These are phyloP conservation scores for Columba guinea DNA, from an alignment of 2,797 vertebrate species.

Conservation along the genomic window DNA sequence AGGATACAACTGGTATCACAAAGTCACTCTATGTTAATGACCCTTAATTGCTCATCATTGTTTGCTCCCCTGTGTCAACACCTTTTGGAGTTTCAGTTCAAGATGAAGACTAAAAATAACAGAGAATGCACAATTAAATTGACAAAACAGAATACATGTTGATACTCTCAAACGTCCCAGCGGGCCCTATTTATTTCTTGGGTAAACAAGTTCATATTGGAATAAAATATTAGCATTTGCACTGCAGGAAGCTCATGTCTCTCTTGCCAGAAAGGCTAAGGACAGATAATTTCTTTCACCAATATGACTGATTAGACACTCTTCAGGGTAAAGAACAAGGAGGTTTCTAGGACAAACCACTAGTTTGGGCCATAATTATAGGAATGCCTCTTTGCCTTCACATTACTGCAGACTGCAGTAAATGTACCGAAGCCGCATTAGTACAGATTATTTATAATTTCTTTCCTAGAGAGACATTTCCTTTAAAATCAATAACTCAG, in stretches of 20 bases:
- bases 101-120: conserved; percentile 23
- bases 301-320: not conserved
- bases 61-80: not conserved
- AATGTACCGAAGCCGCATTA: not conserved
- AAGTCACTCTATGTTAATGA: conserved; percentile 16
- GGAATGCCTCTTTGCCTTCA: not conserved
- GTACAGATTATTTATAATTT: not conserved
- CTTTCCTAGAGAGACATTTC: not conserved
- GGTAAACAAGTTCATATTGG: not conserved
- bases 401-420: not conserved
- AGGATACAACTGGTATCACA: not conserved
- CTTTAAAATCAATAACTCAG: not conserved
- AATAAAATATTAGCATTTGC: not conserved
- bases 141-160: not conserved
- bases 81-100: conserved; percentile 1
- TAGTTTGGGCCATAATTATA: not conserved
- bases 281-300: not conserved
- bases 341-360: accelerated
- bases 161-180: not conserved
- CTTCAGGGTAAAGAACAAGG: not conserved
- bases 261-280: not conserved
- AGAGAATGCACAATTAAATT: not conserved
- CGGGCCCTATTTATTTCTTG: not conserved
- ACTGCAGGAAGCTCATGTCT: not conserved
- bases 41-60: not conserved